Percentiles rank a stretch among this genome's conserved stretches.
phyloP scores from a whole-genome alignment of 2,113 vertebrate genomes.

The Tetrao urogallus region DNA sequence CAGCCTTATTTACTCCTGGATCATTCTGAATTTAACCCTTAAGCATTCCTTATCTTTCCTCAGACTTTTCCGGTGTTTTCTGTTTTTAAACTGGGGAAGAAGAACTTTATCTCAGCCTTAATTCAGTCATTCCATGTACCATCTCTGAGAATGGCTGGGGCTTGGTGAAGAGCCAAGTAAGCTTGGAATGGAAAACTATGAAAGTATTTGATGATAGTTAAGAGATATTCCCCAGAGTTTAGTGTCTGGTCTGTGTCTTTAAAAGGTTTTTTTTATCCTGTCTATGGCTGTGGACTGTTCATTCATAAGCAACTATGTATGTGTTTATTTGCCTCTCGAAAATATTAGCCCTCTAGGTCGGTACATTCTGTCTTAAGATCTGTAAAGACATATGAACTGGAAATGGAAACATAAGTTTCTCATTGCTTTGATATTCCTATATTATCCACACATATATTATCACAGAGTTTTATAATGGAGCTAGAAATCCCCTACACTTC shows the following conservation, averaged over 20 bases:
- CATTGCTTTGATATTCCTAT: neutral
- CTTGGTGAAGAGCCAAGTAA: conserved; percentile 19
- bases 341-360: neutral
- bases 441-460: neutral
- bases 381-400: neutral
- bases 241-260: neutral
- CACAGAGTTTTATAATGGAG: neutral
- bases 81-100: neutral
- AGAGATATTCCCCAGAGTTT: conserved; percentile 1
- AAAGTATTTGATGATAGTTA: neutral
- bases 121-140: neutral
- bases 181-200: conserved; percentile 6
- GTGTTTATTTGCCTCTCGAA: conserved; percentile 34
- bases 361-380: neutral
- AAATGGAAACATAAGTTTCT: neutral
- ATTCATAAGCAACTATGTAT: conserved; percentile 19
- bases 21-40: conserved; percentile 18
- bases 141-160: neutral
- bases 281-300: neutral
- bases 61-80: neutral
- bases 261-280: neutral
- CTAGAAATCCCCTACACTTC: neutral
- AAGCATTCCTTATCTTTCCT: conserved; percentile 4
- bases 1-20: neutral
- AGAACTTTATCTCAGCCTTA: conserved; percentile 2